Conservation (phyloP, 1,140 invertebrate species). For the Drosophila prosaltans region DNA sequence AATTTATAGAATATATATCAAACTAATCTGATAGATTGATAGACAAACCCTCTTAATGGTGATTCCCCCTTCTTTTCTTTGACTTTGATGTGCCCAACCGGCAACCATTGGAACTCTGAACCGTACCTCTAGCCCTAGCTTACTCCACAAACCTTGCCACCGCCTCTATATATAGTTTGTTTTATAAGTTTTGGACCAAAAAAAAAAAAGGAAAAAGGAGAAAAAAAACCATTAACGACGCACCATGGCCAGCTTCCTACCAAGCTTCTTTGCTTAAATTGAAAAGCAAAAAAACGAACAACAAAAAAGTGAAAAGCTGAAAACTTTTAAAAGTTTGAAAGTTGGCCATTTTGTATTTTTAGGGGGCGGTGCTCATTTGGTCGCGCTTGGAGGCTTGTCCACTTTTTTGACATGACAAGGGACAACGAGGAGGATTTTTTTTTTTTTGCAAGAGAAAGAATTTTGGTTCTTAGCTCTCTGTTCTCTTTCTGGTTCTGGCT, state of each 20-base stretch:
- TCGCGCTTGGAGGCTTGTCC: constrained; percentile 49
- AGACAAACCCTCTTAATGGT: constrained; percentile 18
- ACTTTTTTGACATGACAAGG: constrained; percentile 68
- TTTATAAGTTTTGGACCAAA: constrained; percentile 65
- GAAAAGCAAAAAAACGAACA: constrained; percentile 50
- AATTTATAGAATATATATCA: background rate
- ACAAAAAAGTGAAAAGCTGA: constrained; percentile 75
- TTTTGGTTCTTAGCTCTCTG: constrained; percentile 55
- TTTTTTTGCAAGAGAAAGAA: constrained; percentile 11
- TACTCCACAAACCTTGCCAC: constrained; percentile 14
- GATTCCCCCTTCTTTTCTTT: background rate
- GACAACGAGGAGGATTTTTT: constrained; percentile 9
- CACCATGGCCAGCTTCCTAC: constrained; percentile 50
- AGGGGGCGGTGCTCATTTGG: constrained; percentile 62
- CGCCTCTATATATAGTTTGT: constrained; percentile 66
- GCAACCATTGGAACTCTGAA: constrained; percentile 13
- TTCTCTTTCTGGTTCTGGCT: constrained; percentile 41
- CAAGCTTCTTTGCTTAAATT: constrained; percentile 55
- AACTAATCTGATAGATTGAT: background rate
- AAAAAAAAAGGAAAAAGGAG: background rate
- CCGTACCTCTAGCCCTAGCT: background rate
- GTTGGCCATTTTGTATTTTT: constrained; percentile 35
- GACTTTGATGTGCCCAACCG: constrained; percentile 48
- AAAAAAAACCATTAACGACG: constrained; percentile 74
- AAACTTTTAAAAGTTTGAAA: constrained; percentile 78